Evolutionary conservation across 2,113 vertebrate genomes (phyloP).

Genomic region (Amia ocellicauda): DNA sequence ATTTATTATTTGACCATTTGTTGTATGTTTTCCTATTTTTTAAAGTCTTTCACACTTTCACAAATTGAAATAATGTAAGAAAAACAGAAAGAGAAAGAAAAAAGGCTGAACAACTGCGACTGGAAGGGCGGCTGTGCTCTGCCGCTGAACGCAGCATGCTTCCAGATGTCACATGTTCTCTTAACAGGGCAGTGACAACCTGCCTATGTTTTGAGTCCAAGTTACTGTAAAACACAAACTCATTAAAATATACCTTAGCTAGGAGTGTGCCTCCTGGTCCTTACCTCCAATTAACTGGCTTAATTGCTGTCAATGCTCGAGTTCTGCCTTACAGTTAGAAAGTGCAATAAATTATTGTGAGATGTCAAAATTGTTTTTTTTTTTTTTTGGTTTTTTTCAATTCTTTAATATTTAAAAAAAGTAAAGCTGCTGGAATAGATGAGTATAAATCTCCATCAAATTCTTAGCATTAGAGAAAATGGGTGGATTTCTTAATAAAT

Average conservation of each 20-base stretch:
- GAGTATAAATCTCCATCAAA: too few species aligned
- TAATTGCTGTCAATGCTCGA: constrained; percentile 39
- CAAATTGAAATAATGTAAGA: too few species aligned
- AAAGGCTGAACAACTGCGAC: too few species aligned
- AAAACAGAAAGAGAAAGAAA: too few species aligned
- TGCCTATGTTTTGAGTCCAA: background rate
- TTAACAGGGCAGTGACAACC: constrained; percentile 10
- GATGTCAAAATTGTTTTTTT: constrained; percentile 44
- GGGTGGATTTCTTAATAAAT: too few species aligned
- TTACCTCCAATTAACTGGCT: constrained; percentile 35
- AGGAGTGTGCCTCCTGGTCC: constrained; percentile 23
- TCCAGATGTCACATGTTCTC: constrained; percentile 18
- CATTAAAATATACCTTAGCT: constrained; percentile 35
- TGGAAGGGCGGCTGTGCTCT: background rate
- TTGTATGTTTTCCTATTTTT: background rate
- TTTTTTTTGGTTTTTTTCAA: too few species aligned
- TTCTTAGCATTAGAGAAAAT: too few species aligned
- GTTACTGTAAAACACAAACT: constrained; percentile 31
- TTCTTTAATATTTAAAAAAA: constrained; percentile 12
- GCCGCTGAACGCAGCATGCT: background rate
- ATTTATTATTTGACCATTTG: background rate
- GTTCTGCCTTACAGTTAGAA: constrained; percentile 33
- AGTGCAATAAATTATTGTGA: constrained; percentile 40
- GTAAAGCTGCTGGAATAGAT: background rate
- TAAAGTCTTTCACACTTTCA: background rate